A percentile compares a stretch with the other conserved stretches of the same genome.
These are phyloP conservation scores for Pseudomyrmex gracilis DNA, from an alignment of 1,140 invertebrate genomes.

Conservation along the genomic window DNA sequence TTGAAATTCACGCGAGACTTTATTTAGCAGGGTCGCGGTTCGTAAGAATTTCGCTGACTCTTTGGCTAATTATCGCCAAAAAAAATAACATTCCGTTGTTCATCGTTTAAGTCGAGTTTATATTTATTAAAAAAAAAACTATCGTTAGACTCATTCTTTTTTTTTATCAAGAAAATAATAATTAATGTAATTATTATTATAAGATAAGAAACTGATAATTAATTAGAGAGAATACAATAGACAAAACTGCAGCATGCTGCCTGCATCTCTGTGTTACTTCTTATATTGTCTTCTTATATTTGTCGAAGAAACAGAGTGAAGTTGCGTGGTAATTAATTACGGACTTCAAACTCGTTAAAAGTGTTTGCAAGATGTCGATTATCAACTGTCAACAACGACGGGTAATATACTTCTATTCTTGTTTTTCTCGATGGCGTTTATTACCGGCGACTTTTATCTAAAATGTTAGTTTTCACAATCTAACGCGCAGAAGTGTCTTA, in stretches of 20 bases:
- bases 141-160: neutral
- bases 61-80: neutral
- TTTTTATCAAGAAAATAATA: neutral
- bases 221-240: constrained; percentile 14
- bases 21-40: constrained; percentile 1
- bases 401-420: neutral
- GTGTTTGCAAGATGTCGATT: constrained; percentile 37
- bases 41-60: neutral
- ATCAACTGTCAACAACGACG: constrained; percentile 57
- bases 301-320: neutral
- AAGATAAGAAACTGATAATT: too few relatives aligned
- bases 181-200: too few relatives aligned
- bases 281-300: neutral
- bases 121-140: constrained; percentile 6
- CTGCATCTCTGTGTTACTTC: constrained; percentile 5
- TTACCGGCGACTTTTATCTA: constrained; percentile 37
- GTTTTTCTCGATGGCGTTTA: constrained; percentile 17
- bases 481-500: constrained; percentile 30
- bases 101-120: neutral
- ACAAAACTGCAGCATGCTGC: neutral
- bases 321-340: constrained; percentile 69
- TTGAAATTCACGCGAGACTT: neutral
- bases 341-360: constrained; percentile 67
- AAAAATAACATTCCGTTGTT: neutral
- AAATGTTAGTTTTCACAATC: constrained; percentile 26